Evolutionary conservation across 2,113 vertebrate genomes (phyloP).

Genomic region (Cololabis saira): DNA sequence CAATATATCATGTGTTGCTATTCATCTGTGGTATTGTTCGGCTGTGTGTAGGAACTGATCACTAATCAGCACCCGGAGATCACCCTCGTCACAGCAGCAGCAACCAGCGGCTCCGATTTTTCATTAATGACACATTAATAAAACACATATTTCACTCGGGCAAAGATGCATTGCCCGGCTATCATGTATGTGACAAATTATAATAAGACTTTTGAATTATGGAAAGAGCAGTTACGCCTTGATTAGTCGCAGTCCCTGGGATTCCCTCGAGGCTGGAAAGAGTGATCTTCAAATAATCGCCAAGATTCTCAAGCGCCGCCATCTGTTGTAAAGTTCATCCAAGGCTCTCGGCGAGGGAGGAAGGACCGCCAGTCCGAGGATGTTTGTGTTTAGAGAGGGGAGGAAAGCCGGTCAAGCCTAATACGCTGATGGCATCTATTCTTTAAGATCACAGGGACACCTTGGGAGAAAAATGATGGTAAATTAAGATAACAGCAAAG

Average conservation of each 20-base stretch:
- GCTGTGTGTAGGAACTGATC: slow-evolving; percentile 14
- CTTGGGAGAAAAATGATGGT: slow-evolving; percentile 48
- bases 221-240: slow-evolving; percentile 63
- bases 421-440: slow-evolving; percentile 43
- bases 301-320: slow-evolving; percentile 41
- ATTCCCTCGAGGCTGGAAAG: slow-evolving; percentile 41
- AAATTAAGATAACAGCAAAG: slow-evolving; percentile 51
- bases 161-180: slow-evolving; percentile 62
- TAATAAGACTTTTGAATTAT: slow-evolving; percentile 76
- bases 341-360: slow-evolving; percentile 22
- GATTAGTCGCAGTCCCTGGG: slow-evolving; percentile 53
- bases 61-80: neutral
- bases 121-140: slow-evolving; percentile 73
- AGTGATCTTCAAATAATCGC: slow-evolving; percentile 61
- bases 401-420: slow-evolving; percentile 22
- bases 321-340: slow-evolving; percentile 57
- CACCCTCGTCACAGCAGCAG: slow-evolving; percentile 9
- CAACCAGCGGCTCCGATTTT: slow-evolving; percentile 27
- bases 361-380: slow-evolving; percentile 16
- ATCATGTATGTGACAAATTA: slow-evolving; percentile 65
- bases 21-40: too few relatives aligned
- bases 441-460: slow-evolving; percentile 49
- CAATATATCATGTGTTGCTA: too few relatives aligned
- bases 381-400: slow-evolving; percentile 11
- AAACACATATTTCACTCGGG: slow-evolving; percentile 64